A percentile compares a stretch with the other conserved stretches of the same genome.
These are phyloP conservation scores for Agrochola lychnidis DNA, from an alignment of 2,888 invertebrate species.

Conservation along the genomic window DNA sequence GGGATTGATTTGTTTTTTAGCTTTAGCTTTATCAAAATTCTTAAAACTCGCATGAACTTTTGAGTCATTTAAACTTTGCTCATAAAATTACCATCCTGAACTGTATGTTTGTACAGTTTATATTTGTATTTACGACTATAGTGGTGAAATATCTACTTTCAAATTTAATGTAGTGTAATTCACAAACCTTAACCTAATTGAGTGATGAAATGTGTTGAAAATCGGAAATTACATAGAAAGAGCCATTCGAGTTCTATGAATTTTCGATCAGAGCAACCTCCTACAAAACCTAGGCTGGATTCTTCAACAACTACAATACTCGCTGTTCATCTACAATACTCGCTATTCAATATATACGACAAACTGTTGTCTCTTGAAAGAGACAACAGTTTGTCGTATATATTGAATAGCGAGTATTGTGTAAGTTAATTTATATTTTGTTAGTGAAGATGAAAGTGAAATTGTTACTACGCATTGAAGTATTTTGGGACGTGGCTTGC, in stretches of 20 bases:
- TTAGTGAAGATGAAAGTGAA: slow-evolving; percentile 78
- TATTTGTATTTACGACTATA: slow-evolving; percentile 15
- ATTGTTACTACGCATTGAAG: slow-evolving; percentile 70
- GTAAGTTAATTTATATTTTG: slow-evolving; percentile 71
- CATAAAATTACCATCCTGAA: slow-evolving; percentile 3
- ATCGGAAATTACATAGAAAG: slow-evolving; percentile 19
- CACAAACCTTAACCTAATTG: slow-evolving; percentile 28
- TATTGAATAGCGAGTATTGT: slow-evolving; percentile 33
- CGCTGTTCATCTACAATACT: too few species aligned
- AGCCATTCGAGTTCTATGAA: slow-evolving; percentile 1
- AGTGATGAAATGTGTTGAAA: slow-evolving; percentile 46
- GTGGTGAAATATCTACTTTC: slow-evolving; percentile 46
- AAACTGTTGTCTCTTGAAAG: too few species aligned
- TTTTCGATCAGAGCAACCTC: slow-evolving; percentile 13
- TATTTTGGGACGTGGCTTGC: slow-evolving; percentile 74
- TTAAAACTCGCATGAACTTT: not conserved
- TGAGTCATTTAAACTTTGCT: slow-evolving; percentile 1
- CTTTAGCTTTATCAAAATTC: not conserved
- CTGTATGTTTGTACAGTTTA: slow-evolving; percentile 3
- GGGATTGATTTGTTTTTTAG: slow-evolving; percentile 2
- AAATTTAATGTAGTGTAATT: slow-evolving; percentile 31
- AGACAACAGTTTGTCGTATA: slow-evolving; percentile 34
- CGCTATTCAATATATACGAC: too few species aligned
- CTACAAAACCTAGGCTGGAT: not conserved
- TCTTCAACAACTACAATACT: too few species aligned